phyloP scores from a whole-genome alignment of 2,113 vertebrate genomes.

The Mesitornis unicolor region DNA sequence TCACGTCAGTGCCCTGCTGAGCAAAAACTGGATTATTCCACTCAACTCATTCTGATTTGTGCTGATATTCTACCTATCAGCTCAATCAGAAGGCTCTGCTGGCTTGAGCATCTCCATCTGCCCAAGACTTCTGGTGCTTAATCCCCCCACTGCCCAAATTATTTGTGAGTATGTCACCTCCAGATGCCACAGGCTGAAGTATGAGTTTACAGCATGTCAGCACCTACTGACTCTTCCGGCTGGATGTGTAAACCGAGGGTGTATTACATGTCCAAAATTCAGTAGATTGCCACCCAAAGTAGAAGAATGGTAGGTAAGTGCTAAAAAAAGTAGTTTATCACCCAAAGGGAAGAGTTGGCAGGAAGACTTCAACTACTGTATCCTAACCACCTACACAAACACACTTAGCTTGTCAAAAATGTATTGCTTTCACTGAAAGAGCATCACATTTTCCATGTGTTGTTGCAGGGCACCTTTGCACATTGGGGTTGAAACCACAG shows the following conservation, averaged over 20 bases:
- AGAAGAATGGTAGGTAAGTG: neutral
- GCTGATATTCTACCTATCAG: neutral
- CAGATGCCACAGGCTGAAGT: neutral
- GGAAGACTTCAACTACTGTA: neutral
- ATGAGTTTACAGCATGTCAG: neutral
- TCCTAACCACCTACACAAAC: neutral
- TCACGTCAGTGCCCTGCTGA: neutral
- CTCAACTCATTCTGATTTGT: neutral
- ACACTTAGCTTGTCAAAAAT: neutral
- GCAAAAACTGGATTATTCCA: neutral
- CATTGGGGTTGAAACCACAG: neutral
- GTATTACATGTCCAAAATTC: accelerated
- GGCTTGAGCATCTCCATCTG: neutral
- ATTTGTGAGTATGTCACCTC: neutral
- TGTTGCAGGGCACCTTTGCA: neutral
- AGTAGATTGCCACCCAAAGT: neutral
- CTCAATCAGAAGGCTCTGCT: neutral
- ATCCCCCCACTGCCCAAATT: neutral
- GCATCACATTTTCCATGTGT: neutral
- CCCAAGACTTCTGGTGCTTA: neutral
- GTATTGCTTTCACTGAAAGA: neutral
- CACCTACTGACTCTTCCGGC: neutral
- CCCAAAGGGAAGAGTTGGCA: neutral
- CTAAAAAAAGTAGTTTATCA: neutral
- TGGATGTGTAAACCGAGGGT: neutral